Evolutionary conservation across 1,140 invertebrate species (phyloP), one percentile per base, ranked within the genome.

Genomic region (Drosophila nasuta): DNA sequence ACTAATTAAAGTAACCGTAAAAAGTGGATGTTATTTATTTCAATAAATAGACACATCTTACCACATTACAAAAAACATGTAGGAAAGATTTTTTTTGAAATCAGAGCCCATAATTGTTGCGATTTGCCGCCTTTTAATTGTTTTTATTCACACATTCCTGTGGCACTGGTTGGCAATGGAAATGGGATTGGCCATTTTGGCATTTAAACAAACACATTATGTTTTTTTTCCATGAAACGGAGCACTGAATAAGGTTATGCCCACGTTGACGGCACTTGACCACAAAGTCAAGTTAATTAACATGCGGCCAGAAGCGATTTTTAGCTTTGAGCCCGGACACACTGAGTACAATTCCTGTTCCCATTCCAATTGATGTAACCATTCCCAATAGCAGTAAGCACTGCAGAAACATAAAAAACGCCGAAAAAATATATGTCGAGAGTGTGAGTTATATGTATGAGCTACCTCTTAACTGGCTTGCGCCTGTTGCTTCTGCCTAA

Each of bases 251-350:
- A 52, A 28, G 63, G 30, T n/a, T n/a, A 58, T 60, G 33, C 28
- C 60, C 17, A 70, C 69, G 63, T 15, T 43, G 72, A 66, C 66
- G 48, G 35, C 60, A 77, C 70, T 80, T 74, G 73, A 81, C 85
- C 85, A 75, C 81, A 91, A 82, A 90, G 82, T 80, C 86, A 81
- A 72, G 87, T 90, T 90, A 90, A 90, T 90, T 90, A 91, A 90
- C 86, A 82, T 90, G 77, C 66, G 77, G 75, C 66, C 75, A 74
- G 45, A 52, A 60, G 38, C 48, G 43, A 64, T 54, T 51, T 38
- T 43, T 35, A 65, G 45, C 11, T 4, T 38, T 59, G 10, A 43
- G 5, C 8, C 35, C 43, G 43, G 43, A 17, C 45, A 43, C 45
- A 43, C 45, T 15, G 28, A 30, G 10, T 13, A 33, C 52, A 7